These are phyloP conservation scores for Myotis findleyi DNA, from an alignment of 2,797 vertebrate species.

Conservation along the genomic window DNA sequence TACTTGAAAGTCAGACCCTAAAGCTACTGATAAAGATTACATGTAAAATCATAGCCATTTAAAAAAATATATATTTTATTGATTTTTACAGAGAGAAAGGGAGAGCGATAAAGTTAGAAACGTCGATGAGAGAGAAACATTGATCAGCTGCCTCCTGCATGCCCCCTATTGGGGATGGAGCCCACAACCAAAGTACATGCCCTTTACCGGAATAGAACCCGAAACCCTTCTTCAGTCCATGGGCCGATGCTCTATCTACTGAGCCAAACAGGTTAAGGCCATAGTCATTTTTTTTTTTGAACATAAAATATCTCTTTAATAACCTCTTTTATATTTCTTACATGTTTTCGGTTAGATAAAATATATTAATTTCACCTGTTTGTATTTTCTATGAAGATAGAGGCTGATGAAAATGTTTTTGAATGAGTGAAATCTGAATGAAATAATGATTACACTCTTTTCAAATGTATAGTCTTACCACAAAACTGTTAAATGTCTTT, in stretches of 20 bases:
- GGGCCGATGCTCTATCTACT: no score
- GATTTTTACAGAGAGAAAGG: no score
- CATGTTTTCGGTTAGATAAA: background rate
- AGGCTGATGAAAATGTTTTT: background rate
- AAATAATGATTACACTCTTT: constrained; percentile 46
- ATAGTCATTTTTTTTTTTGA: background rate
- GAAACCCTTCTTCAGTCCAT: no score
- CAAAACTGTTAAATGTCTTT: constrained; percentile 36
- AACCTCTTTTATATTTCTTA: background rate
- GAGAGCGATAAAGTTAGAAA: no score
- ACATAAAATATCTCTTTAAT: background rate
- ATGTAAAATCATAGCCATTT: background rate
- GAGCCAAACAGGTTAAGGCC: no score
- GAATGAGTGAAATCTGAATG: constrained; percentile 40
- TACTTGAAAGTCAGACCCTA: constrained; percentile 23
- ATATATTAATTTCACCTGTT: background rate
- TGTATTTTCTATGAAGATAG: constrained; percentile 38
- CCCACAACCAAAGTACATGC: no score
- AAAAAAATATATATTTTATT: no score
- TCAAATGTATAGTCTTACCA: constrained; percentile 39
- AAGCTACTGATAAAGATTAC: background rate
- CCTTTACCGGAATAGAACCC: no score
- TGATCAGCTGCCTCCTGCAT: no score
- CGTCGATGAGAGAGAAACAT: no score
- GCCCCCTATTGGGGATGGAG: no score